Conservation (phyloP, 2,888 invertebrate species). For the Lepidochrysops patricia region DNA sequence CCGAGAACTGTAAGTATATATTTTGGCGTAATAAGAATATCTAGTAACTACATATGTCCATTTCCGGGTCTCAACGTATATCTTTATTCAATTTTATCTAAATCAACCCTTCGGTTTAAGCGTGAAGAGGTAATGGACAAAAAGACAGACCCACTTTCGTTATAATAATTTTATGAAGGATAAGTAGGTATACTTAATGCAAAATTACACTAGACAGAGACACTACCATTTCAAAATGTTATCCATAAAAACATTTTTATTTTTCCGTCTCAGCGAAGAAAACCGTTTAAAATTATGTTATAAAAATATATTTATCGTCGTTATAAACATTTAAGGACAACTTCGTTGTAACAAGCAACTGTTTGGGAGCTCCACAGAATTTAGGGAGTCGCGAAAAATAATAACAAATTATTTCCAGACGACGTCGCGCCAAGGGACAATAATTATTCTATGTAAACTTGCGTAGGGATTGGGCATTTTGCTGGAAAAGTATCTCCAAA, state of each 20-base stretch:
- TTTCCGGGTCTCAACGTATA: no score
- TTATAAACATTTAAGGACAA: not conserved
- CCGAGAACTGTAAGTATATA: no score
- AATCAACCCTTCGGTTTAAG: no score
- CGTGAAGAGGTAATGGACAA: no score
- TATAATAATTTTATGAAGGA: no score
- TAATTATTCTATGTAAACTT: not conserved
- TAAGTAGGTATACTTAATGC: no score
- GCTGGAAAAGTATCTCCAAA: not conserved
- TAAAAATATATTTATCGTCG: not conserved
- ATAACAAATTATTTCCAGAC: slow-evolving; percentile 14
- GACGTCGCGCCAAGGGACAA: not conserved
- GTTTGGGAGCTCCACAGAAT: not conserved
- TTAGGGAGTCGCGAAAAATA: not conserved
- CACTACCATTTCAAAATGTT: no score
- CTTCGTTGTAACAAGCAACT: not conserved
- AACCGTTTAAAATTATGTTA: not conserved
- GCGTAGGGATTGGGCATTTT: not conserved
- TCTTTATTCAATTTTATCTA: no score
- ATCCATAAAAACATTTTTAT: not conserved
- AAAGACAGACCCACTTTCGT: no score
- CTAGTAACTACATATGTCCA: no score
- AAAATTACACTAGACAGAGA: no score
- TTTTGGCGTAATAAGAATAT: no score
- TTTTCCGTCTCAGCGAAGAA: not conserved